phyloP scores from a whole-genome alignment of 2,113 vertebrate species.

The Pseudolaguvia tuberculata region DNA sequence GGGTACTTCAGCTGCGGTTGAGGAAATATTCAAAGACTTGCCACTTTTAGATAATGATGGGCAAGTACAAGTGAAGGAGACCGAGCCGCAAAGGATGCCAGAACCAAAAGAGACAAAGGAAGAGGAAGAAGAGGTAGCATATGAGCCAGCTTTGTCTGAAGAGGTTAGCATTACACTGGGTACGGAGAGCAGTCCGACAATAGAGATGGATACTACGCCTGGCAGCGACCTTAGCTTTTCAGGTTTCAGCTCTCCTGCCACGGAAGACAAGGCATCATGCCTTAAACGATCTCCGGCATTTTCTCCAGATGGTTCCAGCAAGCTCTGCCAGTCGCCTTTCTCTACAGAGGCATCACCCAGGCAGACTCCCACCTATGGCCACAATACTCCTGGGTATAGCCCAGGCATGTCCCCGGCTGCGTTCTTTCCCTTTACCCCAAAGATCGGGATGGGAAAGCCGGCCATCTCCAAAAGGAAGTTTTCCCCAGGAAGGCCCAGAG shows the following conservation, averaged over 20 bases:
- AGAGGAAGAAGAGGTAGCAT: slow-evolving; percentile 22
- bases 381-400: slow-evolving; percentile 50
- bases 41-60: slow-evolving; percentile 7
- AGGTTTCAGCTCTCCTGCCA: slow-evolving; percentile 59
- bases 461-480: slow-evolving; percentile 97
- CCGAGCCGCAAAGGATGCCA: neutral
- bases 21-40: neutral
- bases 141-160: slow-evolving; percentile 32
- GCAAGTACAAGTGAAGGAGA: slow-evolving; percentile 8
- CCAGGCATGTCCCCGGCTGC: slow-evolving; percentile 63
- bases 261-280: slow-evolving; percentile 60
- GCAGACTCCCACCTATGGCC: slow-evolving; percentile 57
- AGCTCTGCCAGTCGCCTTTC: slow-evolving; percentile 73
- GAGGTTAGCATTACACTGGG: slow-evolving; percentile 18
- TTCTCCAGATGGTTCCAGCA: slow-evolving; percentile 61
- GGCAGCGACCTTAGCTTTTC: slow-evolving; percentile 64
- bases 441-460: slow-evolving; percentile 98
- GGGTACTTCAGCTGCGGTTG: slow-evolving; percentile 4
- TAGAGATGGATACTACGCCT: slow-evolving; percentile 61
- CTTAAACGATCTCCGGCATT: slow-evolving; percentile 59
- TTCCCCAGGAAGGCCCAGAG: slow-evolving; percentile 86
- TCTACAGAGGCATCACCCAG: slow-evolving; percentile 75
- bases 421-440: slow-evolving; percentile 82
- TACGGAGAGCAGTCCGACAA: slow-evolving; percentile 22
- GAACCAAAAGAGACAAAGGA: slow-evolving; percentile 9